A percentile compares a stretch with the other conserved stretches of the same genome.
These are phyloP conservation scores for Eleutherodactylus coqui DNA, from an alignment of 2,797 vertebrate species.

Conservation along the genomic window DNA sequence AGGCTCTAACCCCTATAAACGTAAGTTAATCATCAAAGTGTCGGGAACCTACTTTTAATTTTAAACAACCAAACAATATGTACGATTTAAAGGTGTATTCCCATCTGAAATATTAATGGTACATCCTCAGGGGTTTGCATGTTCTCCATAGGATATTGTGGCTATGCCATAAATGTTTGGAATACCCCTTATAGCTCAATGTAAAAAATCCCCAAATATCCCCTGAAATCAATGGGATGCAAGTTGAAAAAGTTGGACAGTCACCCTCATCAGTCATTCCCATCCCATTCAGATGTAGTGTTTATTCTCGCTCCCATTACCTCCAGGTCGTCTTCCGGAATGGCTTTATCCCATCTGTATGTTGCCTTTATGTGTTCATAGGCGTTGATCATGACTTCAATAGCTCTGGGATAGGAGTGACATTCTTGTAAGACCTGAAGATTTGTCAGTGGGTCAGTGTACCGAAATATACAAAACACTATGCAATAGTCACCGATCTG, in stretches of 20 bases:
- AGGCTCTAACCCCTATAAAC: no score
- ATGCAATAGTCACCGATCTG: no score
- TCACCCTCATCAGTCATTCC: not conserved
- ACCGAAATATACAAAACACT: not conserved
- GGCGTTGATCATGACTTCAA: conserved; percentile 89
- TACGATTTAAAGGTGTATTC: no score
- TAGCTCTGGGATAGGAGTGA: conserved; percentile 80
- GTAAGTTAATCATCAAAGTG: no score
- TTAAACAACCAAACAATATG: no score
- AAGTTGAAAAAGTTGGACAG: not conserved
- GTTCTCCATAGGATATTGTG: no score
- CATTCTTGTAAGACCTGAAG: conserved; percentile 89
- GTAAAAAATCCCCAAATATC: no score
- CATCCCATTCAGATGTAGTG: not conserved
- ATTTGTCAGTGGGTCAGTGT: not conserved
- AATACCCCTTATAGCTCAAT: no score
- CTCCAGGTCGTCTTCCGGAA: conserved; percentile 87
- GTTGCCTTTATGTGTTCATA: conserved; percentile 86
- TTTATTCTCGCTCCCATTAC: conserved; percentile 71
- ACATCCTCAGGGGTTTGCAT: not conserved
- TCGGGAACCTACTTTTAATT: no score
- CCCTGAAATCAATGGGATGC: not conserved
- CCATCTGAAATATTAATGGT: no score
- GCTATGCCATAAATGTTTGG: no score
- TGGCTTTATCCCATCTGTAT: conserved; percentile 85